These are phyloP conservation scores for Argynnis bischoffii DNA, from an alignment of 2,888 invertebrate species.

Conservation along the genomic window DNA sequence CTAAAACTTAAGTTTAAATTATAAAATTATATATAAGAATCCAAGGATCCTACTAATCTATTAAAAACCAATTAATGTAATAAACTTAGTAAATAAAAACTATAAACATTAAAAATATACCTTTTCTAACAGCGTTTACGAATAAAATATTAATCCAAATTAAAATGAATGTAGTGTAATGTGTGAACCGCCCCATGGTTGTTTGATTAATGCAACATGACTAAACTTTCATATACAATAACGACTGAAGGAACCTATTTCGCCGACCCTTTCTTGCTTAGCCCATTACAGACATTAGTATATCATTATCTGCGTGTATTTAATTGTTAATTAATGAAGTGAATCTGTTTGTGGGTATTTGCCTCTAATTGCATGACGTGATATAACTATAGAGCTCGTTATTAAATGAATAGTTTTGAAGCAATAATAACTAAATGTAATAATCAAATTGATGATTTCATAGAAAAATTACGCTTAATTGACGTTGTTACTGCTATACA, in stretches of 20 bases:
- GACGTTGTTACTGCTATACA: slow-evolving; percentile 32
- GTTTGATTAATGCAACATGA: slow-evolving; percentile 17
- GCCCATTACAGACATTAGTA: slow-evolving; percentile 26
- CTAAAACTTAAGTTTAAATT: background rate
- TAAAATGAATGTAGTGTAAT: slow-evolving; percentile 6
- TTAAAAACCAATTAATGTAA: background rate
- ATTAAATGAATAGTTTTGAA: slow-evolving; percentile 26
- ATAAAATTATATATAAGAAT: too few species aligned
- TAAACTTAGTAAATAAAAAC: background rate
- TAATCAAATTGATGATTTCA: slow-evolving; percentile 22
- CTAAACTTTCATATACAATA: slow-evolving; percentile 18
- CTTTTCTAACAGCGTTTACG: slow-evolving; percentile 22
- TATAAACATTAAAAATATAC: slow-evolving; percentile 8
- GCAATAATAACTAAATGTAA: slow-evolving; percentile 17
- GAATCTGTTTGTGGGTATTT: slow-evolving; percentile 56
- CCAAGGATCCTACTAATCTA: background rate
- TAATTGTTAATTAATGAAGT: slow-evolving; percentile 54
- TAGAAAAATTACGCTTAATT: slow-evolving; percentile 26
- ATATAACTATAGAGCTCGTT: slow-evolving; percentile 26
- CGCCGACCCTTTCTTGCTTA: slow-evolving; percentile 28
- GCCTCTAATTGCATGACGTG: slow-evolving; percentile 54
- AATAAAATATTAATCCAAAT: slow-evolving; percentile 18
- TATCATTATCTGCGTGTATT: slow-evolving; percentile 45
- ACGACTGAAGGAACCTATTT: slow-evolving; percentile 28
- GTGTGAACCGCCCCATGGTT: slow-evolving; percentile 8